These are phyloP conservation scores for Drosophila ogumai DNA, from an alignment of 1,140 invertebrate genomes.

Conservation along the genomic window DNA sequence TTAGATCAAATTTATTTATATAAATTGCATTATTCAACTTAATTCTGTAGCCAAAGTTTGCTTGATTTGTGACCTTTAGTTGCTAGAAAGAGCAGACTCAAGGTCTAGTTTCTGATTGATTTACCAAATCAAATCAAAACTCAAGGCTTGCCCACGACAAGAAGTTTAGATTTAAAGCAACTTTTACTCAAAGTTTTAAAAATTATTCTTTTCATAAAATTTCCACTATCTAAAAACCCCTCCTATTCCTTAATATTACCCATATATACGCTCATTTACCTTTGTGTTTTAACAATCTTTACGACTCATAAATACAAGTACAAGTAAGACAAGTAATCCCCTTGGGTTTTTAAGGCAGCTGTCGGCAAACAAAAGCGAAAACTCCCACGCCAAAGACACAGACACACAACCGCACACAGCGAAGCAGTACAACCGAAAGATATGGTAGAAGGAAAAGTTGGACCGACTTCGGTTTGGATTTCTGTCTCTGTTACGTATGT, in stretches of 20 bases:
- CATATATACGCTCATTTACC: background rate
- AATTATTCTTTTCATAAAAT: no score
- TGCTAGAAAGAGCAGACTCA: background rate
- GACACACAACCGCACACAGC: slow-evolving; percentile 17
- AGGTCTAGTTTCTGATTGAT: slow-evolving; percentile 14
- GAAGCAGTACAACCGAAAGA: slow-evolving; percentile 21
- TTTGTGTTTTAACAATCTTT: slow-evolving; percentile 1
- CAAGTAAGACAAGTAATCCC: slow-evolving; percentile 35
- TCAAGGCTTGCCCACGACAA: background rate
- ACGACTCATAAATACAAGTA: slow-evolving; percentile 37
- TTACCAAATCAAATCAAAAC: slow-evolving; percentile 3
- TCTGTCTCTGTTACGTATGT: slow-evolving; percentile 53
- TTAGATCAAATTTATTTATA: background rate
- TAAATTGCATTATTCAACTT: background rate
- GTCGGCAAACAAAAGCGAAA: slow-evolving; percentile 65
- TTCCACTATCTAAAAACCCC: background rate
- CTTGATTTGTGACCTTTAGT: slow-evolving; percentile 5
- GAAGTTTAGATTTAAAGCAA: background rate
- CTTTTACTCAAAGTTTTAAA: background rate
- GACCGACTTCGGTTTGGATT: slow-evolving; percentile 29
- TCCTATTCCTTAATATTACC: background rate
- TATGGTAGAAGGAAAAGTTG: slow-evolving; percentile 50
- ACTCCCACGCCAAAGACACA: slow-evolving; percentile 67
- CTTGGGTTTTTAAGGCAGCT: slow-evolving; percentile 28
- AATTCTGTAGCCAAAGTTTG: background rate